phyloP scores from a whole-genome alignment of 2,113 vertebrate genomes.

The Megalops atlanticus region DNA sequence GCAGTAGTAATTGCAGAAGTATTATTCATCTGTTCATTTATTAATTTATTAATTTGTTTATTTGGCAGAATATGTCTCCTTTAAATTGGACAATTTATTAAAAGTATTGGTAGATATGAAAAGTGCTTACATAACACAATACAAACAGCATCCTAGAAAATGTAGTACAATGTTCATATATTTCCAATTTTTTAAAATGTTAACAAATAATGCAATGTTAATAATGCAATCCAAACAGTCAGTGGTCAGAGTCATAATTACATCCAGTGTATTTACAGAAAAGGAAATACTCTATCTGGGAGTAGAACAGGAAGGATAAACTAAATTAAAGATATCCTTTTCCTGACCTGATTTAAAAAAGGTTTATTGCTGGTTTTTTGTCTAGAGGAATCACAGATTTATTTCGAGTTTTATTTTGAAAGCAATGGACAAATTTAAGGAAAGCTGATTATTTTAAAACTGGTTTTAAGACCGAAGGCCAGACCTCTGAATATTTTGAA shows the following conservation, averaged over 20 bases:
- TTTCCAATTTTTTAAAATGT: neutral
- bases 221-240: neutral
- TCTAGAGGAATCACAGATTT: no score
- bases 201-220: neutral
- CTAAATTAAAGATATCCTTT: neutral
- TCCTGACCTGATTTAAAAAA: neutral
- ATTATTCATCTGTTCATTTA: no score
- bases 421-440: no score
- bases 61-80: no score
- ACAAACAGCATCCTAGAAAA: neutral
- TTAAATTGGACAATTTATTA: neutral
- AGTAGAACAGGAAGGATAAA: neutral
- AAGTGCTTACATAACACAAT: neutral
- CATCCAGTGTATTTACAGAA: neutral
- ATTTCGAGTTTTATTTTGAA: no score
- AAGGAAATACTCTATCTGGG: neutral
- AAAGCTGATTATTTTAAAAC: neutral
- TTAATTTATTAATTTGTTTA: no score
- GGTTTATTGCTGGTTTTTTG: no score
- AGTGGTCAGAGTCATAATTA: neutral
- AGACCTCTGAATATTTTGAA: neutral
- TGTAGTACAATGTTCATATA: neutral
- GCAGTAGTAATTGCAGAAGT: neutral
- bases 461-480: neutral
- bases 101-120: no score